A percentile compares a stretch with the other conserved stretches of the same genome.
phyloP scores from a whole-genome alignment of 2,888 invertebrate species.

The Darwinula stevensoni region DNA sequence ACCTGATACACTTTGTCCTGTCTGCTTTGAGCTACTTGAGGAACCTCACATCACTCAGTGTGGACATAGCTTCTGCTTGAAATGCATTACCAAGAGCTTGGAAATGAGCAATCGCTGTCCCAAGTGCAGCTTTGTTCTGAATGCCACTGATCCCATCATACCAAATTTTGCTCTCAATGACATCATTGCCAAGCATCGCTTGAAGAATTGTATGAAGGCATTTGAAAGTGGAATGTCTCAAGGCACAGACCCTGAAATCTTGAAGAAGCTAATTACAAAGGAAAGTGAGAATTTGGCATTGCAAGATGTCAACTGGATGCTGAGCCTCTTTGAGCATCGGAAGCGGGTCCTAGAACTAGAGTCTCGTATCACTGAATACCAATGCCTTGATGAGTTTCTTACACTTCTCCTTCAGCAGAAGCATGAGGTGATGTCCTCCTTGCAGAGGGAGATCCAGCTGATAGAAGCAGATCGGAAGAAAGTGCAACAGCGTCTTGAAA shows the following conservation, averaged over 20 bases:
- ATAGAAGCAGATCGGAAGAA: slow-evolving; percentile 39
- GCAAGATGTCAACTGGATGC: slow-evolving; percentile 47
- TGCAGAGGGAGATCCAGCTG: slow-evolving; percentile 36
- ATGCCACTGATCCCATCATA: slow-evolving; percentile 35
- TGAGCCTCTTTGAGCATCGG: slow-evolving; percentile 43
- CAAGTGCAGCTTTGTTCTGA: slow-evolving; percentile 42
- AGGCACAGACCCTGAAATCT: slow-evolving; percentile 12
- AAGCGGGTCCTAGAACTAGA: slow-evolving; percentile 52
- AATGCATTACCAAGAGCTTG: slow-evolving; percentile 38
- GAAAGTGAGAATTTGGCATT: slow-evolving; percentile 24
- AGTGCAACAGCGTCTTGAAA: slow-evolving; percentile 17
- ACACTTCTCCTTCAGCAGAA: slow-evolving; percentile 41
- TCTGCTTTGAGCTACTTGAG: slow-evolving; percentile 61
- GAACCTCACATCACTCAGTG: slow-evolving; percentile 73
- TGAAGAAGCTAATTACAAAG: slow-evolving; percentile 9
- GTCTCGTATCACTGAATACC: slow-evolving; percentile 43
- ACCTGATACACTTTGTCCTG: slow-evolving; percentile 50
- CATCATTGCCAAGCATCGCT: slow-evolving; percentile 33
- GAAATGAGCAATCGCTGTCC: slow-evolving; percentile 40
- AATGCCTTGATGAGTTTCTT: slow-evolving; percentile 53
- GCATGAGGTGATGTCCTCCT: slow-evolving; percentile 30
- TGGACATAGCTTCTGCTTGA: slow-evolving; percentile 68
- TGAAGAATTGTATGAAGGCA: slow-evolving; percentile 12
- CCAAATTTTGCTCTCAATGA: slow-evolving; percentile 64
- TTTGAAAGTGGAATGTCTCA: slow-evolving; percentile 9